Percentiles rank a stretch among this genome's conserved stretches.
Conservation (phyloP, 2,113 vertebrate genomes). For the Bombycilla garrulus region DNA sequence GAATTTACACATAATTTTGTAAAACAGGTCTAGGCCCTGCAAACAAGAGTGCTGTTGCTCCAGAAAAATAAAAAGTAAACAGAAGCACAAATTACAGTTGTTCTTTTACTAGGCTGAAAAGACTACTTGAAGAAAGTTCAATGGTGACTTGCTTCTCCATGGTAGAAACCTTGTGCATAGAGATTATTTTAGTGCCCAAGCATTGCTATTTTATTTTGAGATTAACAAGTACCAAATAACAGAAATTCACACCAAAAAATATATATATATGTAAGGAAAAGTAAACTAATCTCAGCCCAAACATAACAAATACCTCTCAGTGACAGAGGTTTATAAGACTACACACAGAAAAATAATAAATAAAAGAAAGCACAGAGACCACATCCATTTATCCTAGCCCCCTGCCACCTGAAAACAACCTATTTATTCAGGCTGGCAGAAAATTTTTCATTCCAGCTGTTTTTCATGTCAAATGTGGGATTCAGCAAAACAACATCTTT, state of each 20-base stretch:
- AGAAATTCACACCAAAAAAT: background rate
- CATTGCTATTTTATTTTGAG: background rate
- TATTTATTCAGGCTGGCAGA: background rate
- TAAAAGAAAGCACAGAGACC: background rate
- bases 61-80: background rate
- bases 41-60: background rate
- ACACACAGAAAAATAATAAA: background rate
- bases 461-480: background rate
- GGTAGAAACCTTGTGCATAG: background rate
- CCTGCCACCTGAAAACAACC: background rate
- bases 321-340: background rate
- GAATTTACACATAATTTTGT: background rate
- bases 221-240: background rate
- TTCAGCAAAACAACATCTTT: background rate
- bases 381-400: background rate
- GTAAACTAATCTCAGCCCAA: background rate
- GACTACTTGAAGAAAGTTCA: background rate
- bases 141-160: background rate
- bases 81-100: background rate
- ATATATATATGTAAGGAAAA: background rate
- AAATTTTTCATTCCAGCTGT: background rate
- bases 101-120: background rate
- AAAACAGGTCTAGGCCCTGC: background rate
- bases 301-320: background rate
- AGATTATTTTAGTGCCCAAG: background rate